These are phyloP conservation scores for Notocelia uddmanniana DNA, from an alignment of 2,888 invertebrate species.

Conservation along the genomic window DNA sequence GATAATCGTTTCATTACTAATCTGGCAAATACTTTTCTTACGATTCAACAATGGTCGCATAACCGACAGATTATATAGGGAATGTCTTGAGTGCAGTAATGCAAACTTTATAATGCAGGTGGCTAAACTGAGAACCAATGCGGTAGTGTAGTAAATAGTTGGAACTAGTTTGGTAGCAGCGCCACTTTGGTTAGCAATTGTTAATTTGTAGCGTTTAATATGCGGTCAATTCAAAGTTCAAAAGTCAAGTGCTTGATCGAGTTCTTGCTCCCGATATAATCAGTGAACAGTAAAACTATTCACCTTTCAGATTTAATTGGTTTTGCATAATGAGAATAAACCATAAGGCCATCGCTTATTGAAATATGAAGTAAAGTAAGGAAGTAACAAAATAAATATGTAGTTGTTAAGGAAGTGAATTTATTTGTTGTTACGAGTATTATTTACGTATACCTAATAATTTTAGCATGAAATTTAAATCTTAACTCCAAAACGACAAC, in stretches of 20 bases:
- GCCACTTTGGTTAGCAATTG: neutral
- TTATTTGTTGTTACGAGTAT: neutral
- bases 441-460: neutral
- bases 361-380: neutral
- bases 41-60: conserved; percentile 18
- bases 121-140: neutral
- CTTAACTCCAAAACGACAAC: too few species aligned
- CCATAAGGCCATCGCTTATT: neutral
- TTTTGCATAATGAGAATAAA: conserved; percentile 24
- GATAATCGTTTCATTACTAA: conserved; percentile 30
- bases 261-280: conserved; percentile 43
- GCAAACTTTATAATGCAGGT: conserved; percentile 17
- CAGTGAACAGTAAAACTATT: conserved; percentile 41
- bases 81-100: conserved; percentile 22
- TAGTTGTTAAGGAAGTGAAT: neutral
- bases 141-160: neutral
- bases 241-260: conserved; percentile 45
- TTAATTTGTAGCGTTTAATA: conserved; percentile 29
- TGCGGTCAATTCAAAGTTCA: conserved; percentile 47
- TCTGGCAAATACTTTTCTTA: conserved; percentile 8
- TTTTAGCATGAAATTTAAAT: neutral
- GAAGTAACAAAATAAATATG: neutral
- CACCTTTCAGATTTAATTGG: conserved; percentile 44
- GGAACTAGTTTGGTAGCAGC: neutral
- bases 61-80: conserved; percentile 30